Percentiles rank a stretch among this genome's conserved stretches.
These are phyloP conservation scores for Melanotaenia trifasciata DNA, from an alignment of 2,797 vertebrate species.

Conservation along the genomic window DNA sequence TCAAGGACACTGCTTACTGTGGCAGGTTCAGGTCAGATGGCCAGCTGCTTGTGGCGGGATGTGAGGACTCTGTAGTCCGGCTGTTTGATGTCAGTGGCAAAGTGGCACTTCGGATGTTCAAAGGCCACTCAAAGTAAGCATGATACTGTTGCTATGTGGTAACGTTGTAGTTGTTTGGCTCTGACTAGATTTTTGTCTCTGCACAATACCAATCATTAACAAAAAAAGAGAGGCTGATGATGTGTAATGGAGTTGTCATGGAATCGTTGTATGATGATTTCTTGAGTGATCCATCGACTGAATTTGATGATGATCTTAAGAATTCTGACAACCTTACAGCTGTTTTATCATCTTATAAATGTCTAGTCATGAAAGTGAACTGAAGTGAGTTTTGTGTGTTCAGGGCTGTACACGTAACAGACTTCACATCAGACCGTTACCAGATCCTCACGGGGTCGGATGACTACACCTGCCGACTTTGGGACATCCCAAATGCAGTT, in stretches of 20 bases:
- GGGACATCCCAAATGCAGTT: conserved; percentile 91
- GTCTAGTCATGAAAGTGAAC: background rate
- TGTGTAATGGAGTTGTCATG: background rate
- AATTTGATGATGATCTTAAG: conserved; percentile 67
- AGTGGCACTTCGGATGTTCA: conserved; percentile 90
- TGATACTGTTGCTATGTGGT: background rate
- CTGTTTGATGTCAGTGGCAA: conserved; percentile 90
- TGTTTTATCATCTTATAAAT: background rate
- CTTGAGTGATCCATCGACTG: conserved; percentile 80
- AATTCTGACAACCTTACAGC: conserved; percentile 62
- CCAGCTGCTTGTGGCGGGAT: conserved; percentile 90
- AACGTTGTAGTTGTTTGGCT: background rate
- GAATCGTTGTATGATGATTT: conserved; percentile 64
- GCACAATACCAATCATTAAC: background rate
- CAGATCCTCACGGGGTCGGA: conserved; percentile 92
- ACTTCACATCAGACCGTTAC: conserved; percentile 92
- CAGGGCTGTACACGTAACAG: conserved; percentile 91
- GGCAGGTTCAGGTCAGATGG: conserved; percentile 92
- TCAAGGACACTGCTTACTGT: conserved; percentile 91
- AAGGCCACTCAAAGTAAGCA: conserved; percentile 91
- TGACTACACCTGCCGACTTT: conserved; percentile 91
- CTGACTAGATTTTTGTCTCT: background rate
- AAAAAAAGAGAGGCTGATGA: background rate
- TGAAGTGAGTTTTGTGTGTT: conserved; percentile 8
- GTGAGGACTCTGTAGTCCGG: conserved; percentile 88